A percentile compares a stretch with the other conserved stretches of the same genome.
These are phyloP conservation scores for Bubo blakistoni DNA, from an alignment of 2,113 vertebrate species.

Conservation along the genomic window DNA sequence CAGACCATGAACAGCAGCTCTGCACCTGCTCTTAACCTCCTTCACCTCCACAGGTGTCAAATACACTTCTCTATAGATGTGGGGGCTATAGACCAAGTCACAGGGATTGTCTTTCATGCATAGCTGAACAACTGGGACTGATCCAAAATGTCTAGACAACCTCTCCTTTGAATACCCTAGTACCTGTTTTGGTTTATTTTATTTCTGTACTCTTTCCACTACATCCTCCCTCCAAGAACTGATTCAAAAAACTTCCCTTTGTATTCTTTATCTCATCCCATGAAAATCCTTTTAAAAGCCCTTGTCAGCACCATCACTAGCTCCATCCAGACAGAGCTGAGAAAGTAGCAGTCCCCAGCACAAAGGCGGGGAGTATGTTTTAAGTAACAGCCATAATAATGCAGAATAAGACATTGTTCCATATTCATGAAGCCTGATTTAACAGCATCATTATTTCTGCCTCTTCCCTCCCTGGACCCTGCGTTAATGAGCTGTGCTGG, in stretches of 20 bases:
- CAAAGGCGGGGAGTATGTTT: conserved; percentile 37
- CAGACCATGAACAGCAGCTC: background rate
- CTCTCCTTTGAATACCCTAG: background rate
- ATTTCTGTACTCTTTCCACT: background rate
- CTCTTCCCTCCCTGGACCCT: conserved; percentile 55
- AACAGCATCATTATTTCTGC: conserved; percentile 69
- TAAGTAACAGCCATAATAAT: conserved; percentile 65
- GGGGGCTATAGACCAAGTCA: background rate
- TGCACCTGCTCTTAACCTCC: background rate
- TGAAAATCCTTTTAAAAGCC: conserved; percentile 19
- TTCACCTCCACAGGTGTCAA: background rate
- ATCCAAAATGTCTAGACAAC: background rate
- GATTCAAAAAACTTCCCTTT: background rate
- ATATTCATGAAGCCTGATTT: conserved; percentile 74
- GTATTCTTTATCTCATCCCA: background rate
- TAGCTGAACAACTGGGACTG: background rate
- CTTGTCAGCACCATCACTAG: background rate
- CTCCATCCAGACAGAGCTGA: background rate
- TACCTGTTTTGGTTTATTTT: background rate
- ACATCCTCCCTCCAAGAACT: background rate
- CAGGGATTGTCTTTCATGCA: background rate
- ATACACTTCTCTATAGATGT: background rate
- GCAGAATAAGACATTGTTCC: conserved; percentile 69
- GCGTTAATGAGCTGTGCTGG: conserved; percentile 64
- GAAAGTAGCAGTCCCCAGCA: conserved; percentile 34